A percentile compares a stretch with the other conserved stretches of the same genome.
Conservation (phyloP, 1,140 invertebrate genomes). For the Eriosoma lanigerum region DNA sequence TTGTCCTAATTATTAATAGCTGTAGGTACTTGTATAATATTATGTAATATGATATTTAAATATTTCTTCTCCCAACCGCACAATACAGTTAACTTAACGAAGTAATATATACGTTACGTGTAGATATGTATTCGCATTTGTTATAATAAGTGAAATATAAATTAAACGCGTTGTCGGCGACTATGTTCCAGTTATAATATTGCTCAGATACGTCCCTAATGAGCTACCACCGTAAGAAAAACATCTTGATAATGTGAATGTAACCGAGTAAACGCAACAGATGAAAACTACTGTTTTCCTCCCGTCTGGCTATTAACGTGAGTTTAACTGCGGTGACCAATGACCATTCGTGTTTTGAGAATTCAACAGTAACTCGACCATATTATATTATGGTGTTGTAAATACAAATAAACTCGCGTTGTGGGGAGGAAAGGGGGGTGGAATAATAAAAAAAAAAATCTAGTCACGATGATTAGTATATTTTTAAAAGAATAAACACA, state of each 20-base stretch:
- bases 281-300: constrained; percentile 23
- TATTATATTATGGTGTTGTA: background rate
- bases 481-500: constrained; percentile 27
- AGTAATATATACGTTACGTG: too few relatives aligned
- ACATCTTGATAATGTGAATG: background rate
- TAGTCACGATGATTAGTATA: constrained; percentile 42
- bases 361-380: constrained; percentile 23
- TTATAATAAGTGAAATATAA: background rate
- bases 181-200: background rate
- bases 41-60: too few relatives aligned
- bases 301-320: background rate
- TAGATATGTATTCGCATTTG: too few relatives aligned
- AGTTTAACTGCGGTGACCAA: constrained; percentile 10
- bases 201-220: background rate
- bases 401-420: constrained; percentile 27
- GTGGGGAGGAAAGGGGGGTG: too few relatives aligned
- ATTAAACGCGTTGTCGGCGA: background rate
- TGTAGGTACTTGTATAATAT: too few relatives aligned
- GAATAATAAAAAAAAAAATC: constrained; percentile 19
- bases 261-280: background rate
- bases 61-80: too few relatives aligned
- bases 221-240: background rate
- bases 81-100: too few relatives aligned
- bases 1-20: too few relatives aligned
- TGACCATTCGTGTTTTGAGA: constrained; percentile 1